These are phyloP conservation scores for Orius insidiosus DNA, from an alignment of 1,140 invertebrate genomes.

Conservation along the genomic window DNA sequence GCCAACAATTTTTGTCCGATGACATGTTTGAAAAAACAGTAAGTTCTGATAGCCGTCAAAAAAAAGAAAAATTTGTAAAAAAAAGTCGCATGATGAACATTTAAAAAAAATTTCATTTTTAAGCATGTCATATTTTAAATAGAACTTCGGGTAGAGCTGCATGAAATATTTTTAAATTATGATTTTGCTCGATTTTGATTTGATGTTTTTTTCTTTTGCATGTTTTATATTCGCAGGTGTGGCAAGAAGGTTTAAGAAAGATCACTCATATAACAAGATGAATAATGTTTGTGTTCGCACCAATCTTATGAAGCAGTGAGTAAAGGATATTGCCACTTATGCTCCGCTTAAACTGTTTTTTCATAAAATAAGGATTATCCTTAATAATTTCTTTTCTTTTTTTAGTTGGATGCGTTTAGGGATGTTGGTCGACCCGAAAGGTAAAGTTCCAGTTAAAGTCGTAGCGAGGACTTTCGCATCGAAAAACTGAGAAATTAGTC, in stretches of 20 bases:
- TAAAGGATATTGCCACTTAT: conserved; percentile 22
- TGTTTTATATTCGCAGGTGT: conserved; percentile 41
- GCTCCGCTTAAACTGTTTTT: neutral
- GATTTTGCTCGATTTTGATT: conserved; percentile 2
- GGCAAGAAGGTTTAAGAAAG: conserved; percentile 73
- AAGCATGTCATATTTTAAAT: neutral
- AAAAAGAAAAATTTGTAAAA: neutral
- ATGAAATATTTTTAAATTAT: too few relatives aligned
- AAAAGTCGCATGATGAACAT: conserved; percentile 3
- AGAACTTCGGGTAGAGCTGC: too few relatives aligned
- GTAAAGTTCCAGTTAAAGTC: conserved; percentile 93
- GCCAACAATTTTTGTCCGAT: conserved; percentile 97
- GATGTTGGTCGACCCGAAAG: conserved; percentile 79
- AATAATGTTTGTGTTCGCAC: conserved; percentile 90
- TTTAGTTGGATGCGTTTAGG: conserved; percentile 94
- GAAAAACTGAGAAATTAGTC: conserved; percentile 94
- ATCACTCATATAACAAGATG: conserved; percentile 93
- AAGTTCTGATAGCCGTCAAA: conserved; percentile 40
- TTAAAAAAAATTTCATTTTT: neutral
- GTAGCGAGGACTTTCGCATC: conserved; percentile 96
- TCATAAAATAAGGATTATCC: conserved; percentile 10
- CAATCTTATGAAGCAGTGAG: conserved; percentile 97
- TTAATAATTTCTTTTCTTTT: conserved; percentile 12
- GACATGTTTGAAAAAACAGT: conserved; percentile 99
- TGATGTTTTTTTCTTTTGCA: conserved; percentile 13